Evolutionary conservation across 2,888 invertebrate genomes (phyloP).

Genomic region (Dolichomitus sp.): DNA sequence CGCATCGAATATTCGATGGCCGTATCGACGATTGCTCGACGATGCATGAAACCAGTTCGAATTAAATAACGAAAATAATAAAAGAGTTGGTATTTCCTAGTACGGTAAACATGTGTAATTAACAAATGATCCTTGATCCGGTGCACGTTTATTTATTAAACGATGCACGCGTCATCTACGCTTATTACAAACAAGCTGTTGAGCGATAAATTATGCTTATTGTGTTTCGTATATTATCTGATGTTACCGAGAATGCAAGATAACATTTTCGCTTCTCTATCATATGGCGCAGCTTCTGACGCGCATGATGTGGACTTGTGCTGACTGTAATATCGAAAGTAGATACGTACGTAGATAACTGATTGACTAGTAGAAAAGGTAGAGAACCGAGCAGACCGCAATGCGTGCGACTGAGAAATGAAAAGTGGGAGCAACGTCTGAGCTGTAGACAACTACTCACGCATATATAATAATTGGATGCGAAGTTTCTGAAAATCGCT

Average conservation of each 20-base stretch:
- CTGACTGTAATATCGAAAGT: slow-evolving; percentile 36
- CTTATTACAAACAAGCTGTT: slow-evolving; percentile 15
- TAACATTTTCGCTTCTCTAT: background rate
- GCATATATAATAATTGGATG: background rate
- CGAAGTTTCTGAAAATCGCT: background rate
- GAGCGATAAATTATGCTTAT: slow-evolving; percentile 9
- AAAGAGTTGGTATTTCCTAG: slow-evolving; percentile 32
- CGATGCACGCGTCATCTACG: background rate
- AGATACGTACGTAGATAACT: slow-evolving; percentile 18
- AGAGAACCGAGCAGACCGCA: background rate
- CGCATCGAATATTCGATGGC: slow-evolving; percentile 34
- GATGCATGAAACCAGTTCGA: slow-evolving; percentile 52
- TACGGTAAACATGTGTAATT: slow-evolving; percentile 41
- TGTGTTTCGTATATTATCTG: background rate
- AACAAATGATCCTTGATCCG: slow-evolving; percentile 48
- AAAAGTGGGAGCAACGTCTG: slow-evolving; percentile 23
- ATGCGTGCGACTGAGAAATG: slow-evolving; percentile 14
- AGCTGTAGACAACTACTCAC: background rate
- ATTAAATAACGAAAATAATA: slow-evolving; percentile 27
- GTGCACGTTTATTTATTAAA: slow-evolving; percentile 22
- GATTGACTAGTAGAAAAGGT: slow-evolving; percentile 33
- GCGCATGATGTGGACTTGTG: background rate
- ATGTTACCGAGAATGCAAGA: slow-evolving; percentile 1
- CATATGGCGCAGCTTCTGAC: background rate
- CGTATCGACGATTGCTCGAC: slow-evolving; percentile 33